Evolutionary conservation across 2,113 vertebrate genomes (phyloP).

Genomic region (Semnopithecus entellus): DNA sequence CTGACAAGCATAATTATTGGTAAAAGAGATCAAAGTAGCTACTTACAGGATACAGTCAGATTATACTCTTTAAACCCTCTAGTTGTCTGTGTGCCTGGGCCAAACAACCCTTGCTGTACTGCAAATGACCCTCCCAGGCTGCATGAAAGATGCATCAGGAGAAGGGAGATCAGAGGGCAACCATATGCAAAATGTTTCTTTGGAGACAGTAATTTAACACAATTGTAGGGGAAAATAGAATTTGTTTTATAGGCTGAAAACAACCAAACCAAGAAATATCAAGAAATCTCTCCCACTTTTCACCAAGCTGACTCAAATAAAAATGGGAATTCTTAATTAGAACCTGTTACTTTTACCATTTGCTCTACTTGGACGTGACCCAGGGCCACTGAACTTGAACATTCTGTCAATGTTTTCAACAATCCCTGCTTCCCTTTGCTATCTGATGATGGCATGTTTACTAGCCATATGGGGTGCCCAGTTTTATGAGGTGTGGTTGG

Average conservation of each 20-base stretch:
- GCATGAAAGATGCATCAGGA: not conserved
- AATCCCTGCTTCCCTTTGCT: not conserved
- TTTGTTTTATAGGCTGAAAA: constrained; percentile 55
- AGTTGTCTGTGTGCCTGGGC: not conserved
- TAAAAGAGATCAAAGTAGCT: constrained; percentile 60
- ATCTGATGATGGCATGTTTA: not conserved
- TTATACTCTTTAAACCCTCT: not conserved
- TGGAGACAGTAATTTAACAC: not conserved
- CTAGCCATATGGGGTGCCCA: not conserved
- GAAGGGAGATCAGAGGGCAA: not conserved
- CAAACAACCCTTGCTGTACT: not conserved
- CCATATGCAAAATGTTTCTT: constrained; percentile 5
- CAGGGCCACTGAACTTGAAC: not conserved
- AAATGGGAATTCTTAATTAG: not conserved
- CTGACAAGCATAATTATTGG: constrained; percentile 42
- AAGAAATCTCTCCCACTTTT: not conserved
- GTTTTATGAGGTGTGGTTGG: not conserved
- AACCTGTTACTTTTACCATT: not conserved
- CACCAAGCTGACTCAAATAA: constrained; percentile 1
- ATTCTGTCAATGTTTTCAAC: not conserved
- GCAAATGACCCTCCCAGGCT: not conserved
- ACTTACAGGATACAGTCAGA: constrained; percentile 34
- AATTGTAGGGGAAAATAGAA: constrained; percentile 42
- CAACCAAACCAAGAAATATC: constrained; percentile 55
- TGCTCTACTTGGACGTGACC: not conserved